Evolutionary conservation across 30 jellyfish, hydroid and myxozoan genomes (phyloP).

Genomic region (Rhopilema esculentum): DNA sequence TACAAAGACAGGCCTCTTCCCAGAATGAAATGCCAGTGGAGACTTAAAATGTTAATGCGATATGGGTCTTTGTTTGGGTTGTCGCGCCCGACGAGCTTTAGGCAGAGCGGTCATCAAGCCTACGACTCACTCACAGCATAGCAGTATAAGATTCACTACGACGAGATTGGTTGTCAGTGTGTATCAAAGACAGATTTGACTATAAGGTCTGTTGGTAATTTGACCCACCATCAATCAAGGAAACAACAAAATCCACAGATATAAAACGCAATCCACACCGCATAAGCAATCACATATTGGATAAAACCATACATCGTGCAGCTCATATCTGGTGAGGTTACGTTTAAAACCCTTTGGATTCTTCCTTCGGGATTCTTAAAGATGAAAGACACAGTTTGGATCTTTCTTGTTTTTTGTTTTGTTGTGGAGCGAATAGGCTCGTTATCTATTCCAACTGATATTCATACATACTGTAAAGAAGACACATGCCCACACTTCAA

Average conservation of each 20-base stretch:
- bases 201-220: neutral
- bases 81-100: neutral
- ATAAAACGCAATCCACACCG: neutral
- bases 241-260: neutral
- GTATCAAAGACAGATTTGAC: neutral
- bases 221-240: neutral
- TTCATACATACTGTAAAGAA: slow-evolving; percentile 11
- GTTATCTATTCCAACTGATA: slow-evolving; percentile 24
- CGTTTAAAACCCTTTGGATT: neutral
- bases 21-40: neutral
- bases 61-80: neutral
- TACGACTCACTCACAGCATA: neutral
- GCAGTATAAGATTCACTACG: neutral
- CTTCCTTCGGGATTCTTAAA: neutral
- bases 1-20: neutral
- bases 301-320: neutral
- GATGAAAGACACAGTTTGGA: slow-evolving; percentile 15
- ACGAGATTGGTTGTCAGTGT: neutral
- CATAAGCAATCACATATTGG: neutral
- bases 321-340: neutral
- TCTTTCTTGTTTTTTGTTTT: neutral
- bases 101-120: neutral
- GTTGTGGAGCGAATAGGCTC: slow-evolving; percentile 18
- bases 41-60: neutral
- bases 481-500: slow-evolving; percentile 52